Conservation (phyloP, 2,113 vertebrate species). For the Anthoscopus minutus region DNA sequence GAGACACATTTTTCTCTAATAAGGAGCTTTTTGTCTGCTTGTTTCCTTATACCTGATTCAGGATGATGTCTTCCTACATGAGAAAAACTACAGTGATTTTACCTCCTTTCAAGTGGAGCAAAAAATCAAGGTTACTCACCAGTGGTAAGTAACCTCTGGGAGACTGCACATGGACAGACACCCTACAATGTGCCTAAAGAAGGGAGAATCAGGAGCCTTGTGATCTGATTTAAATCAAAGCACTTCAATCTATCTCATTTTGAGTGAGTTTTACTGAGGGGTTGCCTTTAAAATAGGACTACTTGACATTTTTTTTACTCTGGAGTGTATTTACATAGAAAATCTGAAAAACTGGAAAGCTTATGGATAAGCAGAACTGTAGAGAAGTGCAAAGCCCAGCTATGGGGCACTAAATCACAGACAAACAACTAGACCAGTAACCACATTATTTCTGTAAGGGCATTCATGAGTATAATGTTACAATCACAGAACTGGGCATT, state of each 20-base stretch:
- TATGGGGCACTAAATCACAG: neutral
- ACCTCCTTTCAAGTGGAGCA: neutral
- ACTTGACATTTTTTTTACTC: neutral
- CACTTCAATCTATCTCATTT: neutral
- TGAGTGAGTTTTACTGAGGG: neutral
- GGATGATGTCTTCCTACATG: neutral
- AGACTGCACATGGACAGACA: neutral
- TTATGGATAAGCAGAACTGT: neutral
- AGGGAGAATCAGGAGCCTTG: neutral
- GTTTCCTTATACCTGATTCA: neutral
- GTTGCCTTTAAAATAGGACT: conserved; percentile 14
- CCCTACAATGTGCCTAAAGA: neutral
- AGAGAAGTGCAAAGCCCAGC: neutral
- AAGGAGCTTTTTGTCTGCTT: neutral
- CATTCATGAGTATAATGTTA: neutral
- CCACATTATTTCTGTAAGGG: neutral
- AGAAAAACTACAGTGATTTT: neutral
- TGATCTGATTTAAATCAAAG: neutral
- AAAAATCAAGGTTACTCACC: neutral
- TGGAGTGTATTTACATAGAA: conserved; percentile 29
- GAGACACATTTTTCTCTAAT: neutral
- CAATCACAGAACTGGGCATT: neutral
- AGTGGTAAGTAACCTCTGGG: neutral
- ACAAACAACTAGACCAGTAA: neutral
- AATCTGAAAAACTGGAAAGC: neutral